These are phyloP conservation scores for Dinothrombium tinctorium DNA, from an alignment of 1,140 invertebrate species.

Conservation along the genomic window DNA sequence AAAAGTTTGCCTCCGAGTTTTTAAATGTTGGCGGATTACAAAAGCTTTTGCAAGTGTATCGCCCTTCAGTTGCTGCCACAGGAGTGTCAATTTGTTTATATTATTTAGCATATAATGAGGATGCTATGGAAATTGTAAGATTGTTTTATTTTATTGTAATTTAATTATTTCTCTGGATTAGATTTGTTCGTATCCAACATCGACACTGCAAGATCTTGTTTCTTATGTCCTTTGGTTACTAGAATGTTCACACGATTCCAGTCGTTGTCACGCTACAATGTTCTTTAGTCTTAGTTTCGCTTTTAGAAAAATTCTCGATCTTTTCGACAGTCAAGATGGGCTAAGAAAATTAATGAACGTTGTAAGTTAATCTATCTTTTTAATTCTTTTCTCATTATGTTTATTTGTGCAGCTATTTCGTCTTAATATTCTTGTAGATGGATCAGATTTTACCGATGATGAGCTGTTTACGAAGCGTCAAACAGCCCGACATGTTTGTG, in stretches of 20 bases:
- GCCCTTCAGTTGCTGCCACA: conserved; percentile 77
- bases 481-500: conserved; percentile 71
- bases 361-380: conserved; percentile 23
- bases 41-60: conserved; percentile 56
- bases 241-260: conserved; percentile 85
- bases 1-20: conserved; percentile 91
- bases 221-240: conserved; percentile 68
- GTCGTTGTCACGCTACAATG: conserved; percentile 85
- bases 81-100: conserved; percentile 88
- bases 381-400: conserved; percentile 7
- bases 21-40: conserved; percentile 55
- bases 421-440: conserved; percentile 42
- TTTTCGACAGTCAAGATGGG: conserved; percentile 79
- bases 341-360: conserved; percentile 78
- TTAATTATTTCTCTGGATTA: conserved; percentile 6
- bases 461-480: conserved; percentile 78
- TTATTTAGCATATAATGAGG: conserved; percentile 87
- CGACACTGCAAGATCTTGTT: conserved; percentile 11
- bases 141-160: conserved; percentile 18
- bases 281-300: conserved; percentile 75
- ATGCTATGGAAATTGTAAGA: conserved; percentile 87
- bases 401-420: conserved; percentile 42
- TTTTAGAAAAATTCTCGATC: conserved; percentile 65
- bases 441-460: conserved; percentile 39
- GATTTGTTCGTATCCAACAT: conserved; percentile 12